These are phyloP conservation scores for Enteromius paludinosus DNA, from an alignment of 2,797 vertebrate genomes.

Conservation along the genomic window DNA sequence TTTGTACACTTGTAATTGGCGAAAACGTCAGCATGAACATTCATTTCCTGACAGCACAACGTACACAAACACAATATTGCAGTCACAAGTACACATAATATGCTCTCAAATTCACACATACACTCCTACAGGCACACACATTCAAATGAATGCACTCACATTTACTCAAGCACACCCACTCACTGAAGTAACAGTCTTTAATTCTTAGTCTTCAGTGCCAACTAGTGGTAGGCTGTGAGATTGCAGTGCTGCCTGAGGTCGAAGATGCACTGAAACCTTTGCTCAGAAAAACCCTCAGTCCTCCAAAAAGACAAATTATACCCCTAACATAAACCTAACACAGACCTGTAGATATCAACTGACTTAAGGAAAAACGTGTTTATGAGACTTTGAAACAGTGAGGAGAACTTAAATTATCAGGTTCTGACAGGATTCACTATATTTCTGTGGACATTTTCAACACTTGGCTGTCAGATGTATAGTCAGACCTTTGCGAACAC, in stretches of 20 bases:
- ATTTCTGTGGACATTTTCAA: not conserved
- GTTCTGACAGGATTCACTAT: not conserved
- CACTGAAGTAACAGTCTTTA: conserved; percentile 19
- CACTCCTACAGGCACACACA: not conserved
- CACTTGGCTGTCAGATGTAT: not conserved
- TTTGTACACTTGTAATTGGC: not conserved
- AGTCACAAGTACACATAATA: not conserved
- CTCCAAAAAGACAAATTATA: not conserved
- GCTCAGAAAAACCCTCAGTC: not conserved
- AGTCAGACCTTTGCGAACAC: not conserved
- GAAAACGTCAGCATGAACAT: conserved; percentile 23
- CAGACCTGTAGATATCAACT: not conserved
- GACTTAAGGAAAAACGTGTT: not conserved
- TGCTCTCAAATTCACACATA: conserved; percentile 17
- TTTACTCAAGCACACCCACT: conserved; percentile 14
- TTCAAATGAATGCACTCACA: conserved; percentile 13
- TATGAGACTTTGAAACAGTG: not conserved
- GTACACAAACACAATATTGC: conserved; percentile 17
- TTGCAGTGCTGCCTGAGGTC: conserved; percentile 9
- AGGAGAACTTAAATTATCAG: not conserved
- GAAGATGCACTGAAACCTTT: not conserved
- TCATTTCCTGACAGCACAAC: not conserved
- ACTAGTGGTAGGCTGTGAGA: conserved; percentile 54
- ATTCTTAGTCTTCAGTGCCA: conserved; percentile 56
- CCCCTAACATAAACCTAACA: not conserved